Evolutionary conservation across 2,888 invertebrate genomes (phyloP), one percentile per base, ranked within the genome.

Genomic region (Napeogenes inachia): DNA sequence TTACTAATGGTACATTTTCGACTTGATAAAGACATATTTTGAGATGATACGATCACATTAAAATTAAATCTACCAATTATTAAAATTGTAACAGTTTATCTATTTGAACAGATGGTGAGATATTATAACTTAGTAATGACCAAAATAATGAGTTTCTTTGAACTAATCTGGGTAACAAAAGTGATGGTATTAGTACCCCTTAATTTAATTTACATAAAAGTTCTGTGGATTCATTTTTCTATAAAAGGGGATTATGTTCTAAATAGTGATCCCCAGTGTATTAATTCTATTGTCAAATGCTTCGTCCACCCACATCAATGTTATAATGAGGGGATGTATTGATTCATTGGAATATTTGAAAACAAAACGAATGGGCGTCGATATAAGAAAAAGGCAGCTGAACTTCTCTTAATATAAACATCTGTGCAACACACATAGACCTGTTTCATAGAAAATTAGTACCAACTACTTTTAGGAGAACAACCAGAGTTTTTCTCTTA

Each of bases 191-290:
- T 79, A 60, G 33, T 50, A 30, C 59, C 85, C 87, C 80, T 80
- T 79, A 80, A 82, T 85, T 87, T 83, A 81, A 89, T 89, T 87
- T 87, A 87, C 86, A 89, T 89, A 84, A 88, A 82, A 84, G 83
- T 82, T 75, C 75, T 69, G 71, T 85, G 85, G 80, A 78, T 79
- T 84, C 81, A 81, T 87, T 87, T 89, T 89, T 88, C 82, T 87
- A 81, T 88, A 82, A 83, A 85, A 82, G 84, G 83, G 84, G 87
- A 85, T 89, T 88, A 88, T 83, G 81, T 74, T 71, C 81, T 83
- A 81, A 86, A 81, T 84, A 85, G 82, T 79, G 79, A 79, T 84
- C 88, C 83, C 84, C 56, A 60, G 81, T 76, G 87, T 70, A 81
- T 86, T 83, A 78, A 75, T 73, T 78, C 77, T 75, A 84, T 87